Conservation (phyloP, 2,797 vertebrate species). For the Argya squamiceps region DNA sequence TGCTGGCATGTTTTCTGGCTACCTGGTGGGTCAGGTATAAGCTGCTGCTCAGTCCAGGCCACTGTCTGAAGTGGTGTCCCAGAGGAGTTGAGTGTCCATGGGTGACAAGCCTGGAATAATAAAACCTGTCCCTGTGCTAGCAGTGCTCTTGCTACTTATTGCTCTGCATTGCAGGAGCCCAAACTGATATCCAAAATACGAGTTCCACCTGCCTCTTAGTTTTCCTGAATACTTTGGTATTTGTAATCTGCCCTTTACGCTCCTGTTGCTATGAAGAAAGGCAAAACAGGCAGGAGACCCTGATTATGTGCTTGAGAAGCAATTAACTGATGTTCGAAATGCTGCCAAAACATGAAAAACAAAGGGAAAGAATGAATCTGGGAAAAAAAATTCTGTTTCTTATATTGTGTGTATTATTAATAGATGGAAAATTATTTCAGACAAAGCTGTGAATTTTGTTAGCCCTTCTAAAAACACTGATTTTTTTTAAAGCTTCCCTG, state of each 20-base stretch:
- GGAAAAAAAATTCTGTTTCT: not conserved
- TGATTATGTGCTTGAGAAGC: not conserved
- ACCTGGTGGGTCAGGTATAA: not conserved
- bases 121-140: not conserved
- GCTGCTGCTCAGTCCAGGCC: not conserved
- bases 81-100: not conserved
- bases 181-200: not conserved
- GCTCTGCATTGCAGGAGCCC: not conserved
- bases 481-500: not conserved
- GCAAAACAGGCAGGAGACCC: not conserved
- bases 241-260: not conserved
- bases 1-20: not conserved
- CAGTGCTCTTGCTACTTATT: not conserved
- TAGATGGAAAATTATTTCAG: slow-evolving; percentile 30
- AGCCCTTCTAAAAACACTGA: not conserved
- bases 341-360: slow-evolving; percentile 18
- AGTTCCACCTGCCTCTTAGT: not conserved
- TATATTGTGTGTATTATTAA: not conserved
- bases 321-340: slow-evolving; percentile 16
- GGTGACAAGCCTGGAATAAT: not conserved
- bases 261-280: not conserved
- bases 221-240: not conserved
- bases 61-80: not conserved
- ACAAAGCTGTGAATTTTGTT: slow-evolving; percentile 33
- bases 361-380: not conserved